These are phyloP conservation scores for Paratilapia polleni DNA, from an alignment of 2,113 vertebrate genomes.

Conservation along the genomic window DNA sequence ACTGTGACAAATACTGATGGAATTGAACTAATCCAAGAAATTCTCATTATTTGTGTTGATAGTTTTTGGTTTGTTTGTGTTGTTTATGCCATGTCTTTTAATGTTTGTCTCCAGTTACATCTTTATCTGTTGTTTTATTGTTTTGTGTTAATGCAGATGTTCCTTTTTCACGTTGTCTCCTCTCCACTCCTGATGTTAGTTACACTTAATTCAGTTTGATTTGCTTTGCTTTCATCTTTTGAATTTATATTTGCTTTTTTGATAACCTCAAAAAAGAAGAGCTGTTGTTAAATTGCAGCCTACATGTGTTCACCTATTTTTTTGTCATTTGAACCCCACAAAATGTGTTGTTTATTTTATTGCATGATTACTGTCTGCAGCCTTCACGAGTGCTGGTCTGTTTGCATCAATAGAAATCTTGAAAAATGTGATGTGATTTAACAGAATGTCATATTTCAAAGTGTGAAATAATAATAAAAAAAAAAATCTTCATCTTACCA, in stretches of 20 bases:
- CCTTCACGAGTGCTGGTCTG: neutral
- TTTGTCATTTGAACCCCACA: rapidly evolving
- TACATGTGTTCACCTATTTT: no score
- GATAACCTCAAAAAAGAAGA: no score
- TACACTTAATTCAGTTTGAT: no score
- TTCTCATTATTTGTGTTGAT: neutral
- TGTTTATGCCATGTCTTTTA: neutral
- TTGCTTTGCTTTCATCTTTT: no score
- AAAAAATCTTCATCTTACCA: neutral
- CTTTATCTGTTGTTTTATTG: no score
- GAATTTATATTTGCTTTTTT: no score
- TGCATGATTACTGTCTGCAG: neutral
- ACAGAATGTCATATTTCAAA: neutral
- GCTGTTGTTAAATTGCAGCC: no score
- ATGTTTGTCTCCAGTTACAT: neutral
- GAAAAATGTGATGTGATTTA: no score
- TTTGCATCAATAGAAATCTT: neutral
- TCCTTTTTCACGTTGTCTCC: no score
- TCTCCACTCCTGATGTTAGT: no score
- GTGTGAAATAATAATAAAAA: neutral
- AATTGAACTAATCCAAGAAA: neutral
- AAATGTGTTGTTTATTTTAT: rapidly evolving
- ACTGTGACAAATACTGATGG: neutral
- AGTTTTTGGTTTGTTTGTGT: no score
- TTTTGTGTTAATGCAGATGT: no score